Evolutionary conservation across 1,140 invertebrate species (phyloP), one percentile per base, ranked within the genome.

Genomic region (Lepidurus arcticus): DNA sequence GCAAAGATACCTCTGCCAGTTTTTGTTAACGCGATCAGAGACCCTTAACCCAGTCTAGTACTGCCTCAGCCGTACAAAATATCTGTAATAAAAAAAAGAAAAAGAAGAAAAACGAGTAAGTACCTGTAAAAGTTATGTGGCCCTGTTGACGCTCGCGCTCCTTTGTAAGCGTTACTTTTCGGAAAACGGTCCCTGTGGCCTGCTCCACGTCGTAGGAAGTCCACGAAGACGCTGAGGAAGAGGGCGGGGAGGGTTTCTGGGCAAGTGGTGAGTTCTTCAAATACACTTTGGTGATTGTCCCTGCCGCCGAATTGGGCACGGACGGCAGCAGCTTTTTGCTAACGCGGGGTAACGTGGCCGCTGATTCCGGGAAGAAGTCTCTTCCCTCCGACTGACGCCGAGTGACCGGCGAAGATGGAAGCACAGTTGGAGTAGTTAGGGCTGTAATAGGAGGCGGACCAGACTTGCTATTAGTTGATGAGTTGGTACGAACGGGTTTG

Each of bases 91-190:
- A n/a, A n/a, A n/a, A n/a, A n/a, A n/a, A n/a, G n/a, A n/a, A 34
- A 34, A 34, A 34, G 34, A 34, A 34, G 34, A 34, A 34, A 34
- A 34, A 34, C 4, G n/a, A n/a, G n/a, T 65, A 65, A n/a, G 16
- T 65, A 65, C 53, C 53, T 65, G 53, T 65, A 65, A n/a, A 65
- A 13, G 53, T 65, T 21, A 21, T 65, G 5, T 65, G 53, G 53
- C 53, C 21, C 4, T 34, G 34, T 65, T 65, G 75, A 76, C 43
- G 43, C 42, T 76, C 78, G 16, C 73, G 79, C 82, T 73, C 84
- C 73, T 80, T 83, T 47, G 84, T 83, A 2, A 86, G 82, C 9
- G 85, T 87, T 45, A 88, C 86, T 83, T 87, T 88, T 43, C 86
- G 82, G 80, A 88, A 88, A 21, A 88, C 83, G 21, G 85, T 83